A percentile compares a stretch with the other conserved stretches of the same genome.
These are phyloP conservation scores for Sebastes wilsoni DNA, from an alignment of 2,797 vertebrate species.

Conservation along the genomic window DNA sequence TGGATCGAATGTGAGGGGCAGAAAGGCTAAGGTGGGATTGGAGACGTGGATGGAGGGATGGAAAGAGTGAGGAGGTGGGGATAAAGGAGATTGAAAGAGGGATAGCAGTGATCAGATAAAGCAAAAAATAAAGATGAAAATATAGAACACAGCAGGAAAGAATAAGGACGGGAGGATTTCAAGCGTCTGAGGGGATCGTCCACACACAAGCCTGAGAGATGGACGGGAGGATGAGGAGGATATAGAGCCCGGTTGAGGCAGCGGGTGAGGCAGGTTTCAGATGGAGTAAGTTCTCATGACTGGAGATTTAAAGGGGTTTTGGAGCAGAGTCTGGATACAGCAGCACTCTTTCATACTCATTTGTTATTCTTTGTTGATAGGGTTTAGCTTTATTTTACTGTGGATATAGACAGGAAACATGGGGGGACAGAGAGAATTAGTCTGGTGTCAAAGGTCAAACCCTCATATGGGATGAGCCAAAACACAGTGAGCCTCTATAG, in stretches of 20 bases:
- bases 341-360: not conserved
- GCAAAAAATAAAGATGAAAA: conserved; percentile 52
- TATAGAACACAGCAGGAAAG: conserved; percentile 11
- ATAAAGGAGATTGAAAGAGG: conserved; percentile 41
- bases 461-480: not conserved
- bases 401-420: conserved; percentile 21
- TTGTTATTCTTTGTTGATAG: conserved; percentile 17
- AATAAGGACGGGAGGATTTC: conserved; percentile 39
- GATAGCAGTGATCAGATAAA: conserved; percentile 53
- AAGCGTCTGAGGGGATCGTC: conserved; percentile 23
- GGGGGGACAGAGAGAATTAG: not conserved
- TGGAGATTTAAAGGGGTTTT: conserved; percentile 39
- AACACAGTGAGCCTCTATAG: not conserved
- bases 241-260: conserved; percentile 3
- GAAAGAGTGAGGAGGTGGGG: conserved; percentile 17
- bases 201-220: conserved; percentile 11
- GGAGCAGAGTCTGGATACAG: not conserved
- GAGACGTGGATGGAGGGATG: conserved; percentile 26
- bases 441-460: conserved; percentile 19
- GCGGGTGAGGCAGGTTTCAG: conserved; percentile 11
- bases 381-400: conserved; percentile 13
- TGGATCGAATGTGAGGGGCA: conserved; percentile 13
- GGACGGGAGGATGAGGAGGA: conserved; percentile 40
- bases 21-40: conserved; percentile 32
- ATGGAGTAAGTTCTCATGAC: conserved; percentile 7